phyloP scores from a whole-genome alignment of 2,888 invertebrate species.

The Sipha maydis region DNA sequence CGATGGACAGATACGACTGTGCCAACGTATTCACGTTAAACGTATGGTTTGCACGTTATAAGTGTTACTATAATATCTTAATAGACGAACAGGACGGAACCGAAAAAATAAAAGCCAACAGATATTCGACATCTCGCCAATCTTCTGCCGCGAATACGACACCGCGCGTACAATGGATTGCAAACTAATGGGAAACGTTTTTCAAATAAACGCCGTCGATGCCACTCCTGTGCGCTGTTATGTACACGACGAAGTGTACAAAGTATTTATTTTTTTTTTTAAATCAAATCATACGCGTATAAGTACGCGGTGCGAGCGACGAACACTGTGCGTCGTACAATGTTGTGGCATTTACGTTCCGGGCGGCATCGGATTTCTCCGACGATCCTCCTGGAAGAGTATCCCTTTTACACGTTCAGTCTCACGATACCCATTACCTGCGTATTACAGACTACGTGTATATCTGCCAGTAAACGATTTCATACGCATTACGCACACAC shows the following conservation, averaged over 20 bases:
- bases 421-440: neutral
- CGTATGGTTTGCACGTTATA: no score
- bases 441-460: neutral
- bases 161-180: no score
- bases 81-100: no score
- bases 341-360: neutral
- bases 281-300: neutral
- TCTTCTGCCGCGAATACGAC: no score
- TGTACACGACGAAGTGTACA: neutral
- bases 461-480: neutral
- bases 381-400: neutral
- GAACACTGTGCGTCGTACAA: neutral
- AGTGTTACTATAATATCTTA: no score
- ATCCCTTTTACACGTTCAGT: neutral
- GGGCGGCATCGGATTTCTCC: conserved; percentile 8
- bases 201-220: neutral
- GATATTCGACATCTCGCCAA: no score
- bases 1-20: no score
- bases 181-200: no score
- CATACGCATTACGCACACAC: neutral
- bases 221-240: neutral
- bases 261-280: neutral
- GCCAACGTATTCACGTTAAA: no score
- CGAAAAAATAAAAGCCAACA: no score
- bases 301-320: neutral